Percentiles rank a stretch among this genome's conserved stretches.
phyloP scores from a whole-genome alignment of 2,888 invertebrate species.

The Drosophila infuscata region DNA sequence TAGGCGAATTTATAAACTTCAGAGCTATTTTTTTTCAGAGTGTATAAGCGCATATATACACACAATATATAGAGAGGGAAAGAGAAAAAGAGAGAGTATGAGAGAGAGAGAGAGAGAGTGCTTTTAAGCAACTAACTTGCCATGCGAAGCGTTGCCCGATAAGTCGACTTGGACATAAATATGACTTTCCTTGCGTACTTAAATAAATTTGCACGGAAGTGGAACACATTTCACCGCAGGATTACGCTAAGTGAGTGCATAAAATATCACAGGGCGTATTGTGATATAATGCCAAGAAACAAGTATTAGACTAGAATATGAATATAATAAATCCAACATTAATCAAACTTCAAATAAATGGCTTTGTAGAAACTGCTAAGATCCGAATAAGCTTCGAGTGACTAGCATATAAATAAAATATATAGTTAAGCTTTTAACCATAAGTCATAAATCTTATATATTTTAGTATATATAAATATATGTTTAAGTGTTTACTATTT shows the following conservation, averaged over 20 bases:
- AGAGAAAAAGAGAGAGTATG: not conserved
- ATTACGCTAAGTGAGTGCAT: slow-evolving; percentile 69
- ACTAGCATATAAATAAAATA: not conserved
- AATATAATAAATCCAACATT: slow-evolving; percentile 18
- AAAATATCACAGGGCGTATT: slow-evolving; percentile 17
- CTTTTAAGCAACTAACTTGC: slow-evolving; percentile 56
- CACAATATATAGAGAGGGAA: slow-evolving; percentile 6
- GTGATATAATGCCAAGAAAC: not conserved
- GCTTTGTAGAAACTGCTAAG: not conserved
- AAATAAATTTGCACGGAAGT: slow-evolving; percentile 54
- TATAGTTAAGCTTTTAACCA: not conserved
- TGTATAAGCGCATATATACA: not conserved
- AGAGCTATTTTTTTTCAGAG: not conserved
- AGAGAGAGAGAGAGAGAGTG: slow-evolving; percentile 22
- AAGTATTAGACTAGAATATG: not conserved
- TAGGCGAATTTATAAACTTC: fast-evolving
- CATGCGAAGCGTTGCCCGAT: slow-evolving; percentile 26
- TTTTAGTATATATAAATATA: not conserved
- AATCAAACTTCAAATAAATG: slow-evolving; percentile 22
- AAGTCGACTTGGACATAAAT: slow-evolving; percentile 53
- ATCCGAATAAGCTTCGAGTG: not conserved
- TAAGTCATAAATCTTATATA: not conserved
- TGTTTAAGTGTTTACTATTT: not conserved
- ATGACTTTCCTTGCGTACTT: slow-evolving; percentile 43
- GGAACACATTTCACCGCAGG: slow-evolving; percentile 67